phyloP scores from a whole-genome alignment of 2,888 invertebrate genomes.

The Monochamus alternatus region DNA sequence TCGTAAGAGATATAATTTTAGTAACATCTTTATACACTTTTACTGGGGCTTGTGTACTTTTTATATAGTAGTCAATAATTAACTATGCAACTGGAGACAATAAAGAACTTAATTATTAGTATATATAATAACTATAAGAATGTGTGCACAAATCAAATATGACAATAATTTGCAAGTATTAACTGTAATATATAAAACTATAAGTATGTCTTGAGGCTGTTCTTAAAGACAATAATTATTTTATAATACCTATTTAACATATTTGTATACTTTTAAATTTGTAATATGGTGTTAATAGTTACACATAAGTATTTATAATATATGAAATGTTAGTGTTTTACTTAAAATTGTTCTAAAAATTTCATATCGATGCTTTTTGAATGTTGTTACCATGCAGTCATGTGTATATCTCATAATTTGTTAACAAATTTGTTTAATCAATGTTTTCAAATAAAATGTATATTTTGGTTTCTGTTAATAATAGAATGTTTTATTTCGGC shows the following conservation, averaged over 20 bases:
- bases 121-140: constrained; percentile 28
- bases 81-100: constrained; percentile 40
- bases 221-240: constrained; percentile 58
- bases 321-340: constrained; percentile 33
- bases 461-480: constrained; percentile 28
- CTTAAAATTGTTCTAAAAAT: constrained; percentile 30
- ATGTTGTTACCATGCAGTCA: constrained; percentile 25
- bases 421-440: constrained; percentile 12
- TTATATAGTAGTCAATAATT: constrained; percentile 43
- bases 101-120: constrained; percentile 32
- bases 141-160: constrained; percentile 59
- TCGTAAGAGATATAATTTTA: constrained; percentile 33
- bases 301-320: constrained; percentile 29
- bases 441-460: constrained; percentile 15
- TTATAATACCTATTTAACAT: constrained; percentile 39
- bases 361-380: constrained; percentile 32
- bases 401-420: constrained; percentile 19
- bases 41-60: constrained; percentile 40
- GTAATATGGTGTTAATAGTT: constrained; percentile 38
- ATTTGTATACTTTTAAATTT: constrained; percentile 38
- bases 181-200: constrained; percentile 48
- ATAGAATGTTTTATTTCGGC: constrained; percentile 21
- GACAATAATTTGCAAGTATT: constrained; percentile 60
- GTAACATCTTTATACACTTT: constrained; percentile 45
- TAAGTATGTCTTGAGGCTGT: constrained; percentile 56